These are phyloP conservation scores for Coptotermes formosanus DNA, from an alignment of 1,140 invertebrate genomes.

Conservation along the genomic window DNA sequence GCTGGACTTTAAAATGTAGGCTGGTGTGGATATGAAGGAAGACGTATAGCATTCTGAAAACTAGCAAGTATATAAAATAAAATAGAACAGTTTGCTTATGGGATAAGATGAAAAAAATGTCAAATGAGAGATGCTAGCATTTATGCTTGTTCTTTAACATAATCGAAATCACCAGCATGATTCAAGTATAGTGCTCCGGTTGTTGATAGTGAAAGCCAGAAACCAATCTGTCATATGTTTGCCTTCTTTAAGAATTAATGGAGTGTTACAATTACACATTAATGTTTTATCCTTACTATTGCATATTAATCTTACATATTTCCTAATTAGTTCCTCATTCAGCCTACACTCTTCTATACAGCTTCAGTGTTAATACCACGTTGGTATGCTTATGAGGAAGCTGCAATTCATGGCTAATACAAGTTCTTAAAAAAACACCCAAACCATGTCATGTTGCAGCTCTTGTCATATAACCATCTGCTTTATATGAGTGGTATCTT, in stretches of 20 bases:
- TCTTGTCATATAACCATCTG: background rate
- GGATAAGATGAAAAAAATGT: background rate
- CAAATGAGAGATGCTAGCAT: background rate
- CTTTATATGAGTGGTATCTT: conserved; percentile 22
- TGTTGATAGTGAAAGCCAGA: background rate
- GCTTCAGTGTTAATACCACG: background rate
- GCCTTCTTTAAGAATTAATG: background rate
- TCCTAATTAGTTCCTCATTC: background rate
- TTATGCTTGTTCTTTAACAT: background rate
- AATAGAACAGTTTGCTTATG: background rate
- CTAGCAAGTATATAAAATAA: background rate
- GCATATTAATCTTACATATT: background rate
- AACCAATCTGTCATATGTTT: background rate
- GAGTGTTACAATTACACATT: background rate
- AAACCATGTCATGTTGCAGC: background rate
- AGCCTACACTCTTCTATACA: background rate
- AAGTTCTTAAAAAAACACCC: background rate
- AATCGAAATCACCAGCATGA: background rate
- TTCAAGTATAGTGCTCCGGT: background rate
- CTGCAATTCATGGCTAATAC: background rate
- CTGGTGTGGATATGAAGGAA: background rate
- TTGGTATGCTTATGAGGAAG: background rate
- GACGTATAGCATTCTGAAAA: background rate
- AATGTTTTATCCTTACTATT: background rate
- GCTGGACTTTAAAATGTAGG: background rate